Percentiles rank a stretch among this genome's conserved stretches.
Conservation (phyloP, 30 jellyfish, hydroid and myxozoan species). For the Aurelia sp. region DNA sequence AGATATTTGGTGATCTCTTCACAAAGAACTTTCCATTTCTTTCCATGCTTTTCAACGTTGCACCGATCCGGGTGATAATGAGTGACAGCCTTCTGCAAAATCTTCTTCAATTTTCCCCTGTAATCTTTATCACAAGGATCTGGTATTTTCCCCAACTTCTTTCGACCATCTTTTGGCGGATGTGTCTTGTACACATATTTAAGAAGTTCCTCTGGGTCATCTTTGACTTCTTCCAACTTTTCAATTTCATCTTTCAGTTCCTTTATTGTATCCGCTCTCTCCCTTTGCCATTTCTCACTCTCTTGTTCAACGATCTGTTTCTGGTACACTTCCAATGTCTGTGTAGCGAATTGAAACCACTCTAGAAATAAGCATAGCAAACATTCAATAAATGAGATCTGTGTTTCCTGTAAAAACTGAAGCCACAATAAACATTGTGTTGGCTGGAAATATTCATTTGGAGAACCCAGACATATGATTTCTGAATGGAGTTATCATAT, state of each 20-base stretch:
- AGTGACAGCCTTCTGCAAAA: slow-evolving; percentile 51
- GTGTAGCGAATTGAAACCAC: slow-evolving; percentile 42
- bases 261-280: slow-evolving; percentile 26
- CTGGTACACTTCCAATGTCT: slow-evolving; percentile 51
- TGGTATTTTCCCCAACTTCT: slow-evolving; percentile 26
- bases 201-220: slow-evolving; percentile 2
- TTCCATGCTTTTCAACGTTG: slow-evolving; percentile 40
- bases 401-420: neutral
- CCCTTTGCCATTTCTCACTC: slow-evolving; percentile 34
- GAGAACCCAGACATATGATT: no score
- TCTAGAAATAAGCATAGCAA: neutral
- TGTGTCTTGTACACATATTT: slow-evolving; percentile 9
- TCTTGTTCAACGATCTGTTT: slow-evolving; percentile 43
- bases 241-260: slow-evolving; percentile 39
- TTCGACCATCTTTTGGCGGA: slow-evolving; percentile 26
- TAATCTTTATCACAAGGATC: neutral
- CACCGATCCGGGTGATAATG: slow-evolving; percentile 77
- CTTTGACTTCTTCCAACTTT: slow-evolving; percentile 11
- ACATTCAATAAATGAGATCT: neutral
- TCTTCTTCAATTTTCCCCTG: slow-evolving; percentile 12
- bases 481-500: no score
- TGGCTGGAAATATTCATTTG: neutral
- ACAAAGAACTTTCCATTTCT: slow-evolving; percentile 58
- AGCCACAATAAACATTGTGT: neutral
- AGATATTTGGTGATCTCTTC: slow-evolving; percentile 62